Conservation (phyloP, 2,797 vertebrate genomes). For the Sitta carolinensis region DNA sequence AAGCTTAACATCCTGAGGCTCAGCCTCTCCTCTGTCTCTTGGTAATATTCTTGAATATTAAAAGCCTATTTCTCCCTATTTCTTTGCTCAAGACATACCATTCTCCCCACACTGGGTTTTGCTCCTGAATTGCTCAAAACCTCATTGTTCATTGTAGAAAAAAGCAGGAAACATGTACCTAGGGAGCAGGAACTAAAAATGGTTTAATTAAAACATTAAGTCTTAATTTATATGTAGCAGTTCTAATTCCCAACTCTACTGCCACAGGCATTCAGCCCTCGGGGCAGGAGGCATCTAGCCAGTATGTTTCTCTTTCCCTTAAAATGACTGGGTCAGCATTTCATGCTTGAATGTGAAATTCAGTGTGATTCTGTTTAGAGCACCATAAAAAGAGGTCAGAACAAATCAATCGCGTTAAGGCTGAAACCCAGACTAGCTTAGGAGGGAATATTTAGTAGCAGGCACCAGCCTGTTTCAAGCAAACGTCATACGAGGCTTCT, state of each 20-base stretch:
- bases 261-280: conserved; percentile 36
- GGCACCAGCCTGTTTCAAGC: conserved; percentile 48
- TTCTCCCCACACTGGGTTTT: neutral
- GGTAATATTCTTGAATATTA: neutral
- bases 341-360: conserved; percentile 68
- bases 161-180: neutral
- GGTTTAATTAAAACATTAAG: conserved; percentile 50
- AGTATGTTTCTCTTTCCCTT: conserved; percentile 55
- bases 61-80: neutral
- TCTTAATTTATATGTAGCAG: conserved; percentile 41
- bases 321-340: conserved; percentile 68
- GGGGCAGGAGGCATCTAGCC: conserved; percentile 39
- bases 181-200: conserved; percentile 40
- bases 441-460: conserved; percentile 64
- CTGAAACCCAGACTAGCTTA: conserved; percentile 59
- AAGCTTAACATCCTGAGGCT: neutral
- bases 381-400: conserved; percentile 71
- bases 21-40: neutral
- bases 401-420: conserved; percentile 63
- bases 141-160: neutral
- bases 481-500: conserved; percentile 16
- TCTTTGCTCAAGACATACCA: neutral
- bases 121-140: neutral
- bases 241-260: conserved; percentile 17
- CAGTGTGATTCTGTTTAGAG: conserved; percentile 66